These are phyloP conservation scores for Caenorhabditis remanei DNA, from an alignment of 1,140 invertebrate species.

Conservation along the genomic window DNA sequence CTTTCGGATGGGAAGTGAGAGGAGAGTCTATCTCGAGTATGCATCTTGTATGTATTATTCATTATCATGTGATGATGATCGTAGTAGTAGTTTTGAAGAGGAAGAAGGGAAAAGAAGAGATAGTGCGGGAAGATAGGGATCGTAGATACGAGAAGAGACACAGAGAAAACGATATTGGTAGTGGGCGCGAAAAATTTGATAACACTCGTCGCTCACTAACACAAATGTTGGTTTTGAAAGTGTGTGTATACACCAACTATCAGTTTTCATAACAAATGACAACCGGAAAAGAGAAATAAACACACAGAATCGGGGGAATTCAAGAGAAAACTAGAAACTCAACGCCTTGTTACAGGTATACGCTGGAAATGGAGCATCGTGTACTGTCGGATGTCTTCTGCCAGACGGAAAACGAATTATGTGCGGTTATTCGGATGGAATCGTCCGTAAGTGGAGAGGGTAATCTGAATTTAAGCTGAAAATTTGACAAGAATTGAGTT, in stretches of 20 bases:
- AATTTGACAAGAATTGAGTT: not conserved
- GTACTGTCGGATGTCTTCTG: conserved; percentile 65
- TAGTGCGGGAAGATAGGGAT: conserved; percentile 14
- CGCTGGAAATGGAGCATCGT: conserved; percentile 60
- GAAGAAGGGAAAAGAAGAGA: not conserved
- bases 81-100: not conserved
- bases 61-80: conserved; percentile 51
- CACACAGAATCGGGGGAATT: not conserved
- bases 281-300: no score
- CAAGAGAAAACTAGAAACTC: not conserved
- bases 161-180: not conserved
- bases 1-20: not conserved
- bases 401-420: conserved; percentile 67
- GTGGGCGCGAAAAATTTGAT: conserved; percentile 13
- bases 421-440: conserved; percentile 66
- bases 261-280: no score
- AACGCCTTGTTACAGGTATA: conserved; percentile 57
- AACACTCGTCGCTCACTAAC: not conserved
- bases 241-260: no score
- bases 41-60: conserved; percentile 45
- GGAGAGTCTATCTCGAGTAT: not conserved
- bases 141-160: not conserved
- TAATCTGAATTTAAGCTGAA: not conserved
- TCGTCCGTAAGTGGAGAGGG: conserved; percentile 49
- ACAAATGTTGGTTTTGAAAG: no score